Evolutionary conservation across 2,113 vertebrate genomes (phyloP).

Genomic region (Theropithecus gelada): DNA sequence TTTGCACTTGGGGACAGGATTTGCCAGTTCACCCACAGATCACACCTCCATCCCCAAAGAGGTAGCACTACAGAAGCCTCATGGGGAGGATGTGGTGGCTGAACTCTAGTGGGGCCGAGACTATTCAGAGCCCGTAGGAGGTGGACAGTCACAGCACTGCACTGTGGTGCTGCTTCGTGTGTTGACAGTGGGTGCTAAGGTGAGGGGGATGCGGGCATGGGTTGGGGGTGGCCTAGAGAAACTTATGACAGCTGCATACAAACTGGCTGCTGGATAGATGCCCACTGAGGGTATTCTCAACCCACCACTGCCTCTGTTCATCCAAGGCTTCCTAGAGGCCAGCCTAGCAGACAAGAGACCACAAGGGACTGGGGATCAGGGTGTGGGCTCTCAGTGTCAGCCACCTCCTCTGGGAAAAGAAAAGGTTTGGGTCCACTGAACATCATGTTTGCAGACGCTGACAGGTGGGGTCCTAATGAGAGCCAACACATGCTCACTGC

Average conservation of each 20-base stretch:
- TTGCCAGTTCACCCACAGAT: background rate
- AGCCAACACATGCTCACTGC: background rate
- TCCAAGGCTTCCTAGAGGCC: background rate
- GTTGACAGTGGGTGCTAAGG: background rate
- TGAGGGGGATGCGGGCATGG: background rate
- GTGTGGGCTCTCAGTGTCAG: background rate
- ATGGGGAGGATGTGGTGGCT: accelerated
- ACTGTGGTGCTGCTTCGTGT: background rate
- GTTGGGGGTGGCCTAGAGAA: accelerated
- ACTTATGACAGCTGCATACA: background rate
- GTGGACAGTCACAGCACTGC: background rate
- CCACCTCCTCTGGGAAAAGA: background rate
- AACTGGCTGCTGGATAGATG: background rate
- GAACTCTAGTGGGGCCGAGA: background rate
- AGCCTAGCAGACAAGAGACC: background rate
- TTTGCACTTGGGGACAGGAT: too few species aligned
- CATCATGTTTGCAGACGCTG: background rate
- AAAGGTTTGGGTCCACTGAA: background rate
- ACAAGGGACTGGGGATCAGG: too few species aligned
- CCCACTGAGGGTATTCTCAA: background rate
- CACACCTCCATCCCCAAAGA: background rate
- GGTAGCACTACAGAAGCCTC: background rate
- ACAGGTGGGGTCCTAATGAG: background rate
- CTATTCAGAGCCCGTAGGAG: background rate
- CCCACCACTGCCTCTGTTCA: background rate